Percentiles rank a stretch among this genome's conserved stretches.
phyloP scores from a whole-genome alignment of 2,888 invertebrate genomes.

The Ophraella communa region DNA sequence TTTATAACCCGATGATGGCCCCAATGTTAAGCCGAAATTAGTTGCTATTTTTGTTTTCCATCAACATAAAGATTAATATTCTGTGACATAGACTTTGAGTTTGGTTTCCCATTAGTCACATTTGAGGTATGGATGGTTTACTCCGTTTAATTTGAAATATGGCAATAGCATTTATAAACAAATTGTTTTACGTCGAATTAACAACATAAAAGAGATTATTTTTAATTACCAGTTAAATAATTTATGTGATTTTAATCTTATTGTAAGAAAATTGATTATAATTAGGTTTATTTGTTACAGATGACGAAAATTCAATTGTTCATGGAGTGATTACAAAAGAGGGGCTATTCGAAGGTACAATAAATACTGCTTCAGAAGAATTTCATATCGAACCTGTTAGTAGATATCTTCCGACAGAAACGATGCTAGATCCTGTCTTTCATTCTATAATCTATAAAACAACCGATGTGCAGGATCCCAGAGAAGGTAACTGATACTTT shows the following conservation, averaged over 20 bases:
- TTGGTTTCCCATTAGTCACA: too few relatives aligned
- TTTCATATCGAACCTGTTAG: constrained; percentile 84
- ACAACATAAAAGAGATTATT: too few relatives aligned
- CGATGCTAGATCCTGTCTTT: constrained; percentile 56
- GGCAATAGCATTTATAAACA: too few relatives aligned
- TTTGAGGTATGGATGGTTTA: too few relatives aligned
- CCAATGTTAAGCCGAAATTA: too few relatives aligned
- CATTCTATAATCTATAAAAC: constrained; percentile 86
- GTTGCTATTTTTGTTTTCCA: too few relatives aligned
- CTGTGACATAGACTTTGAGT: too few relatives aligned
- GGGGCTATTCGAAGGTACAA: constrained; percentile 89
- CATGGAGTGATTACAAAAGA: constrained; percentile 86
- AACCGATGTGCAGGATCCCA: constrained; percentile 73
- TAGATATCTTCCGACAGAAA: constrained; percentile 61
- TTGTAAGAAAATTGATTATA: neutral
- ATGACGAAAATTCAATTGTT: constrained; percentile 81
- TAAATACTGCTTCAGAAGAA: constrained; percentile 78
- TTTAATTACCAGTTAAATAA: too few relatives aligned
- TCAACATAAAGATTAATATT: too few relatives aligned
- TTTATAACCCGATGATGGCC: too few relatives aligned
- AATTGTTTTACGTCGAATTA: too few relatives aligned
- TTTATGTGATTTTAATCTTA: neutral
- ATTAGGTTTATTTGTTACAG: constrained; percentile 62
- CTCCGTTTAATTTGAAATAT: too few relatives aligned
- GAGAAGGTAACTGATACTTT: constrained; percentile 40